These are phyloP conservation scores for Seriola rivoliana DNA, from an alignment of 2,113 vertebrate species.

Conservation along the genomic window DNA sequence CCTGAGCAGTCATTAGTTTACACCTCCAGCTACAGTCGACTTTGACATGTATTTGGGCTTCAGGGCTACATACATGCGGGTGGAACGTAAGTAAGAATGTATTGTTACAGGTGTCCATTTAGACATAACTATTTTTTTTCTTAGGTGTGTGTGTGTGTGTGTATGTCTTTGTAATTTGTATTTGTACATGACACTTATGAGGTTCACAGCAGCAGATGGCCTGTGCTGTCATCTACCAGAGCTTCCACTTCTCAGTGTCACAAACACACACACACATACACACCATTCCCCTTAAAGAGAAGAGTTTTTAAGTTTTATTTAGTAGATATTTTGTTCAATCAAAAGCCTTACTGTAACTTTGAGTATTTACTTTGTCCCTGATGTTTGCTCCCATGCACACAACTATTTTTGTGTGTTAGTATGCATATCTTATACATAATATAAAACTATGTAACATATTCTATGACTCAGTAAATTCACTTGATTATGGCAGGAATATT, in stretches of 20 bases:
- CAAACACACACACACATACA: slow-evolving; percentile 1
- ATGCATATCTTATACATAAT: not conserved
- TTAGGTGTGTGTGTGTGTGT: slow-evolving; percentile 7
- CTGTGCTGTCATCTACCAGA: slow-evolving; percentile 35
- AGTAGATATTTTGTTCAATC: not conserved
- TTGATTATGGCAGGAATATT: not conserved
- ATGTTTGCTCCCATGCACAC: not conserved
- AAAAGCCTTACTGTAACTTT: not conserved
- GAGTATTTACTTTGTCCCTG: not conserved
- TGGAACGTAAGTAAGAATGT: not conserved
- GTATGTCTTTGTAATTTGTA: slow-evolving; percentile 26
- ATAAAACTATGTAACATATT: not conserved
- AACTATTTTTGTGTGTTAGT: not conserved
- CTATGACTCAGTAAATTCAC: not conserved
- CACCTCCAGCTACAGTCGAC: slow-evolving; percentile 49
- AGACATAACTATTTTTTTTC: not conserved
- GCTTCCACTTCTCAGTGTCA: slow-evolving; percentile 40
- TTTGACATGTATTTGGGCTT: slow-evolving; percentile 28
- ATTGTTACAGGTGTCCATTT: not conserved
- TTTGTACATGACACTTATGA: slow-evolving; percentile 41
- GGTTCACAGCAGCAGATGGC: slow-evolving; percentile 71
- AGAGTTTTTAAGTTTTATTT: not conserved
- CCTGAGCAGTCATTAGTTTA: slow-evolving; percentile 58
- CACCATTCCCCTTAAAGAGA: slow-evolving; percentile 40
- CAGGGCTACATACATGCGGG: not conserved